phyloP scores from a whole-genome alignment of 2,797 vertebrate species.

The Hippocampus kuda region DNA sequence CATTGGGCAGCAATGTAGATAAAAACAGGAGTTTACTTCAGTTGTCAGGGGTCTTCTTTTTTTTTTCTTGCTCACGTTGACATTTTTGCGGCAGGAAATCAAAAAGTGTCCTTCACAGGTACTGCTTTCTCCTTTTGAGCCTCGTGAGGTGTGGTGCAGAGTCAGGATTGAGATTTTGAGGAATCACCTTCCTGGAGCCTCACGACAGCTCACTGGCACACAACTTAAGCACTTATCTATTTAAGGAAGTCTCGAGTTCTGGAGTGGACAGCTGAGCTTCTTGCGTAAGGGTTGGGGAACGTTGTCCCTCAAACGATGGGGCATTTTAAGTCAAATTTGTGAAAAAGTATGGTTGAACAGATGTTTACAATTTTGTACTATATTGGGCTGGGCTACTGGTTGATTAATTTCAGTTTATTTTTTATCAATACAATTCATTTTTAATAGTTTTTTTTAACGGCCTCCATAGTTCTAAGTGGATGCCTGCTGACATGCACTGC shows the following conservation, averaged over 20 bases:
- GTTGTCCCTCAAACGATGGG: background rate
- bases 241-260: slow-evolving; percentile 61
- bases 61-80: background rate
- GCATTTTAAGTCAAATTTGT: background rate
- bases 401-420: background rate
- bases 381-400: background rate
- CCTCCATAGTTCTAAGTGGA: too few relatives aligned
- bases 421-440: background rate
- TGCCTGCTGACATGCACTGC: background rate
- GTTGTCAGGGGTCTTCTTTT: background rate
- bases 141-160: slow-evolving; percentile 40
- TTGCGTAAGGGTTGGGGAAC: background rate
- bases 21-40: background rate
- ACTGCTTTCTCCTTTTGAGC: background rate
- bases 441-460: too few relatives aligned
- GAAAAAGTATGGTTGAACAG: background rate
- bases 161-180: slow-evolving; percentile 42
- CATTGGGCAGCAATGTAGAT: background rate
- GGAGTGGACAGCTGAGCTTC: slow-evolving; percentile 55
- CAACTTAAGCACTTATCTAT: slow-evolving; percentile 70
- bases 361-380: background rate
- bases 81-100: background rate
- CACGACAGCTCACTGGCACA: slow-evolving; percentile 26
- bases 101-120: background rate
- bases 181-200: slow-evolving; percentile 47